Percentiles rank a stretch among this genome's conserved stretches.
These are phyloP conservation scores for Folsomia candida DNA, from an alignment of 2,888 invertebrate genomes.

Conservation along the genomic window DNA sequence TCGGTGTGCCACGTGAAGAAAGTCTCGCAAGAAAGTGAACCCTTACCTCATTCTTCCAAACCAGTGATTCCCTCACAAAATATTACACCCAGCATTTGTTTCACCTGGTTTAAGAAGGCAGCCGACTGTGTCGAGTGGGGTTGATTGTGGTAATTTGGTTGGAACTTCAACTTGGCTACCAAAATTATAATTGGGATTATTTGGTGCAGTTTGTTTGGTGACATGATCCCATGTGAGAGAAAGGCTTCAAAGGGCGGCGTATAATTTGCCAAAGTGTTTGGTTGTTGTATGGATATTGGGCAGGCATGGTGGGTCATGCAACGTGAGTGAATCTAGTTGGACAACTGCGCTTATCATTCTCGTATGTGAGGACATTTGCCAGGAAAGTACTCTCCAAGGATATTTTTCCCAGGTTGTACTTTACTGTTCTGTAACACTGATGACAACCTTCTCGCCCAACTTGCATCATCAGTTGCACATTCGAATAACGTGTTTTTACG, in stretches of 20 bases:
- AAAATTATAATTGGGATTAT: no score
- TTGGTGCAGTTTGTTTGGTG: no score
- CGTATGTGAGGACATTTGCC: not conserved
- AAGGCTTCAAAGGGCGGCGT: not conserved
- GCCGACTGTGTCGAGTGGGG: not conserved
- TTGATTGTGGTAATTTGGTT: not conserved
- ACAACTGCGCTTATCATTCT: not conserved
- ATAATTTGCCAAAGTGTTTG: not conserved
- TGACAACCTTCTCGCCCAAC: not conserved
- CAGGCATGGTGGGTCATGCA: not conserved
- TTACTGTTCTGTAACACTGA: not conserved
- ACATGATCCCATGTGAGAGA: not conserved
- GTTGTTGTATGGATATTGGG: not conserved
- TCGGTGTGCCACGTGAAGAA: not conserved
- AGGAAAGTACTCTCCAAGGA: conserved; percentile 2
- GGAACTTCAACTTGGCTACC: not conserved
- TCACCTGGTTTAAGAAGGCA: not conserved
- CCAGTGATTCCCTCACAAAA: not conserved
- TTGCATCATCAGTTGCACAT: not conserved
- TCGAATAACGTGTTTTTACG: not conserved
- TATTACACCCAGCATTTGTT: not conserved
- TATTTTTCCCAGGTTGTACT: not conserved
- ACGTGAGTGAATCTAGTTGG: not conserved
- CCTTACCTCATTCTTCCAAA: not conserved
- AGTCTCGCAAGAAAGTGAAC: not conserved